Base-by-base conservation (phyloP, 2,888 invertebrate species). In the Malacosoma neustria region DNA sequence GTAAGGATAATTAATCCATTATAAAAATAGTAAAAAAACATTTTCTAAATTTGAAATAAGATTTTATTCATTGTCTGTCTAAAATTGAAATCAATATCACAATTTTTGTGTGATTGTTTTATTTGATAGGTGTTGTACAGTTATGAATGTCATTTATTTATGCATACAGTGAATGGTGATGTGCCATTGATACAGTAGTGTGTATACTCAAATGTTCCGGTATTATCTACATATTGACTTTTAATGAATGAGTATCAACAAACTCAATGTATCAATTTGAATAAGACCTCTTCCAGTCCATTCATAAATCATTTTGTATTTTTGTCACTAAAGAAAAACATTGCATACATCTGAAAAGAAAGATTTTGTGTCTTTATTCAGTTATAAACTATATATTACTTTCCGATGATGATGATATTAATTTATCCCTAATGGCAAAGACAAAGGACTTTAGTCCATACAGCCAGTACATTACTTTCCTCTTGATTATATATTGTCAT, bases 131-230 rank as follows among this genome's bases (percentile, higher is more conserved):
- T 35, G 38, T 35, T 40, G 39, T 41, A 57, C 41, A 54, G 51
- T 49, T 48, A 49, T 45, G 38, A 42, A 49, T 38, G 37, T 43
- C 44, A 51, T 54, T 73, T 68, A 72, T 77, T 81, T 75, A 79
- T 77, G 66, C 65, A 77, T 73, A 59, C 71, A 65, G 54, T 55
- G 72, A 69, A 74, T 73, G 61, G 57, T 39, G 46, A 50, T 46
- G 42, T 49, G 49, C 54, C 60, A 68, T 70, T 70, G 65, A 72
- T 60, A 52, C 57, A 46, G 55, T 41, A 14, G 40, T 42, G 49
- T 50, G 60, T 63, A 39, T 42, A 46, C 42, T 50, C 48, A 58
- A 51, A 45, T 65, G 53, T 62, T 58, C 60, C 49, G 48, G 49
- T 52, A 47, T 57, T 67, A 71, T 69, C 62, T 62, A 55, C 43